Percentiles rank a stretch among this genome's conserved stretches.
phyloP scores from a whole-genome alignment of 1,140 invertebrate species.

The Drosophila murphyi region DNA sequence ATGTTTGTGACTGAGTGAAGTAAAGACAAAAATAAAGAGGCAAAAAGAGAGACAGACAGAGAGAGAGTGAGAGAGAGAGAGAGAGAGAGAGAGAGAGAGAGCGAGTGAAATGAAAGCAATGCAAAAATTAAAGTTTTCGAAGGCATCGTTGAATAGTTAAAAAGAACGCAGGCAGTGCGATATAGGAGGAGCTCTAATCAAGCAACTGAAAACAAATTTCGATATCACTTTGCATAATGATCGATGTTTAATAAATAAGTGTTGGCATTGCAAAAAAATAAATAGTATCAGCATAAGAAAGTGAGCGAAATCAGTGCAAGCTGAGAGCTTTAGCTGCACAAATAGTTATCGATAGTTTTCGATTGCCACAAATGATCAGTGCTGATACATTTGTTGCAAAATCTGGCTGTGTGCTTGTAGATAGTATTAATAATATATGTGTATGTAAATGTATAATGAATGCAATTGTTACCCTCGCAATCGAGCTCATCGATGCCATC shows the following conservation, averaged over 20 bases:
- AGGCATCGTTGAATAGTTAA: neutral
- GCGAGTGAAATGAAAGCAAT: neutral
- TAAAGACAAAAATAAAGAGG: constrained; percentile 3
- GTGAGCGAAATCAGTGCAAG: neutral
- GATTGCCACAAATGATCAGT: neutral
- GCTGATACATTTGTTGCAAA: neutral
- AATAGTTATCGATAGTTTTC: neutral
- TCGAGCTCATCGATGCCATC: constrained; percentile 89
- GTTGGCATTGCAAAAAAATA: neutral
- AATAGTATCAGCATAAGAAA: neutral
- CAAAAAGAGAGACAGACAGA: neutral
- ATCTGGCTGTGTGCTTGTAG: neutral
- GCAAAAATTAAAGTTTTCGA: neutral
- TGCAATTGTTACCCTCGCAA: constrained; percentile 85
- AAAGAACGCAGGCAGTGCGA: neutral
- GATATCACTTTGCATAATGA: too few species aligned
- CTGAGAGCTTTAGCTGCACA: neutral
- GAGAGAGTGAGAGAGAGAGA: neutral
- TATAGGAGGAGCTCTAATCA: too few species aligned
- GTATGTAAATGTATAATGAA: neutral
- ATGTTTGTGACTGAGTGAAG: constrained; percentile 2
- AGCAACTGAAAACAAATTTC: too few species aligned
- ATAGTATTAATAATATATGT: constrained; percentile 1
- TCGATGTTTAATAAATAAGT: neutral
- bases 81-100: neutral